phyloP scores from a whole-genome alignment of 1,140 invertebrate genomes.

The Lordiphosa clarofinis region DNA sequence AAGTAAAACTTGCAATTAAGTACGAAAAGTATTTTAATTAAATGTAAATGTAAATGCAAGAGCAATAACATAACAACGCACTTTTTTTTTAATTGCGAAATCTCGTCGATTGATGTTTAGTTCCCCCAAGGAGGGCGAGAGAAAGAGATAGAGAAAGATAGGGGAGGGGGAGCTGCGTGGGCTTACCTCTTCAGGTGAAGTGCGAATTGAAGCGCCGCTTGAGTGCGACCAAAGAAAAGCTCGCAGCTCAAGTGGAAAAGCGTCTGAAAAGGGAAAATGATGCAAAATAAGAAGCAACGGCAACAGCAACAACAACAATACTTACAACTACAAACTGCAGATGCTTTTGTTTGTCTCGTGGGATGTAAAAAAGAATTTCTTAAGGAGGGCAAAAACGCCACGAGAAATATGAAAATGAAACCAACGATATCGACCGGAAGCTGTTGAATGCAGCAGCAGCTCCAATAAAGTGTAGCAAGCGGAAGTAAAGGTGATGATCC shows the following conservation, averaged over 20 bases:
- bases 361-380: slow-evolving; percentile 7
- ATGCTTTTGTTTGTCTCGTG: slow-evolving; percentile 30
- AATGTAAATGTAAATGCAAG: slow-evolving; percentile 42
- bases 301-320: not conserved
- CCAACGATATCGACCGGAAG: slow-evolving; percentile 35
- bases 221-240: slow-evolving; percentile 55
- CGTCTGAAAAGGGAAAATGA: slow-evolving; percentile 27
- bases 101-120: slow-evolving; percentile 35
- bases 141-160: not conserved
- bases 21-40: slow-evolving; percentile 58
- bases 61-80: slow-evolving; percentile 6
- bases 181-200: slow-evolving; percentile 57
- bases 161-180: slow-evolving; percentile 3
- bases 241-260: slow-evolving; percentile 55
- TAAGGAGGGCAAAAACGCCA: slow-evolving; percentile 4
- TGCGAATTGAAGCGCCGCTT: slow-evolving; percentile 59
- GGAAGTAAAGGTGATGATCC: too few species aligned
- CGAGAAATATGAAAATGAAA: slow-evolving; percentile 15
- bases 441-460: too few species aligned
- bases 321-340: slow-evolving; percentile 18
- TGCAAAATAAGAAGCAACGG: slow-evolving; percentile 30
- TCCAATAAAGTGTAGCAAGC: too few species aligned
- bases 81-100: slow-evolving; percentile 2
- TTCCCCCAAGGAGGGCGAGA: not conserved
- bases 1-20: slow-evolving; percentile 37